Base-by-base conservation (phyloP, 1,140 invertebrate genomes). In the Bacillus rossius region DNA sequence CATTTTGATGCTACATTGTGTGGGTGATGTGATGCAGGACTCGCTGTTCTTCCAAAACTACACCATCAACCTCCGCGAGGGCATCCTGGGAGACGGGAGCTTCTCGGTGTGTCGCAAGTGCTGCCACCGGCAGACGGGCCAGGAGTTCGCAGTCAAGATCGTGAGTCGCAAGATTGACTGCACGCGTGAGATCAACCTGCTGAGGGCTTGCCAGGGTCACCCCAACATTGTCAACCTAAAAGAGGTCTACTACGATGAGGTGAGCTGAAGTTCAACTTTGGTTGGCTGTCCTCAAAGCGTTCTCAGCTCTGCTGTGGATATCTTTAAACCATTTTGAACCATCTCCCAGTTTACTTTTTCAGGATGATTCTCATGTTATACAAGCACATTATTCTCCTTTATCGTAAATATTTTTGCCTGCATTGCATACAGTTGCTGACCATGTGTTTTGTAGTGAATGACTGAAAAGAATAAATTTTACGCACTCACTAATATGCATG, bases 71-170 rank as follows among this genome's bases (percentile, higher is more conserved):
- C 62, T 84, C 55, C 59, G 63, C 38, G 77, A 83, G 59, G 79
- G 81, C 3, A 77, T 89, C 10, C 73, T 96, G 0, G 94, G 94
- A 0, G 90, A 94, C 69, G 94, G 94, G 1, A 90, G 90, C 43
- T 96, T 89, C 73, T 93, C 92, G 2, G 84, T 96, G 0, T 95
- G 92, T 69, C 82, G 91, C 47, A 84, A 84, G 66, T 97, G 94
- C 69, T 76, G 84, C n/a, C 81, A 92, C 61, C 81, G 83, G 49
- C 65, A 71, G 23, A 91, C 88, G 0, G 81, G 84, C 10, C 81
- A 84, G 61, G 82, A 86, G 52, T 96, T 83, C 73, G 94, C 94
- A 10, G 94, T 96, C 1, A 97, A 97, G 79, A 96, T 97, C 60
- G 81, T 96, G 8, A 89, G 84, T 63, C 78, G 87, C n/a, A 79